Conservation (phyloP, 2,113 vertebrate species). For the Phalacrocorax pelagicus region DNA sequence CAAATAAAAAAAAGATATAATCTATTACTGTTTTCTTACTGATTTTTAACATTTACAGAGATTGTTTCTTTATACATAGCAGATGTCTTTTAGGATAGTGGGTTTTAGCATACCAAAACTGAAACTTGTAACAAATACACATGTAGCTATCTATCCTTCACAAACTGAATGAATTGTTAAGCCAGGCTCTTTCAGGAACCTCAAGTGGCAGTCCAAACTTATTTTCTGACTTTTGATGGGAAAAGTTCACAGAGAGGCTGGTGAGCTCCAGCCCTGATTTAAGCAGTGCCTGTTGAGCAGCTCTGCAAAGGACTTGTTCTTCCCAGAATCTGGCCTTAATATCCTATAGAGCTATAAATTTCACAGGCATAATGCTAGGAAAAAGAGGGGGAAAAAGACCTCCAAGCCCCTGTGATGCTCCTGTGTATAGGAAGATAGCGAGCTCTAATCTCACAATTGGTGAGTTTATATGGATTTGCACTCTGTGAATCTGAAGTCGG, state of each 20-base stretch:
- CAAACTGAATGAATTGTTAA: not conserved
- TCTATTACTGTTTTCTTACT: not conserved
- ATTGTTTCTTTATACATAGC: not conserved
- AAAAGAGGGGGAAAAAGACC: not conserved
- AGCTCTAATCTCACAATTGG: not conserved
- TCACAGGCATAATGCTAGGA: not conserved
- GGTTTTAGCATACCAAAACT: not conserved
- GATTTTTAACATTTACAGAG: not conserved
- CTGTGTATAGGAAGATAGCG: not conserved
- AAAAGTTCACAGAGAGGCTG: not conserved
- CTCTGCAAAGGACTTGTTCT: not conserved
- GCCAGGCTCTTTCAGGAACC: not conserved
- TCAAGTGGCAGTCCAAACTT: not conserved
- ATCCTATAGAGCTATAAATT: not conserved
- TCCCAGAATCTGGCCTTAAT: not conserved
- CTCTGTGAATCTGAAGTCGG: not conserved
- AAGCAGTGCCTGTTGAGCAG: not conserved
- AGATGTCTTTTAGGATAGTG: not conserved
- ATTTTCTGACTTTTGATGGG: not conserved
- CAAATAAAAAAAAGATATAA: not conserved
- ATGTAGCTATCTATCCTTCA: not conserved
- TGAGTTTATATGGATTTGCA: not conserved
- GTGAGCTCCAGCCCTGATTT: not conserved
- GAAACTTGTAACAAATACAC: not conserved
- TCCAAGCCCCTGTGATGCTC: not conserved